These are phyloP conservation scores for Eleutherodactylus coqui DNA, from an alignment of 2,797 vertebrate species.

Conservation along the genomic window DNA sequence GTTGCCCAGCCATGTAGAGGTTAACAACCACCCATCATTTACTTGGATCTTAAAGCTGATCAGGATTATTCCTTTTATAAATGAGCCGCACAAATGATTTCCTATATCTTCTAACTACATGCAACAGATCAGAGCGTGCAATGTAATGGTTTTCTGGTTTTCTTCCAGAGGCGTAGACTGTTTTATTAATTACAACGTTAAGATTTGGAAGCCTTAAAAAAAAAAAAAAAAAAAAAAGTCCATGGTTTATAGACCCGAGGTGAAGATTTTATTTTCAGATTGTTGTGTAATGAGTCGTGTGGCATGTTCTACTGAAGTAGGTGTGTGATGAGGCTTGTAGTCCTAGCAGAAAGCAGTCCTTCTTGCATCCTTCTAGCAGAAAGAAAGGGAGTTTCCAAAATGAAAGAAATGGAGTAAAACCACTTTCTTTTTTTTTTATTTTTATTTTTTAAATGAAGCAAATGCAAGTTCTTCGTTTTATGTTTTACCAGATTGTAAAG, in stretches of 20 bases:
- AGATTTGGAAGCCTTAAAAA: background rate
- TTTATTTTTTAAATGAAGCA: background rate
- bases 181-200: conserved; percentile 13
- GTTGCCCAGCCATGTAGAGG: background rate
- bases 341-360: too few relatives aligned
- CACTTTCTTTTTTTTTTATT: too few relatives aligned
- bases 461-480: background rate
- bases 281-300: conserved; percentile 24
- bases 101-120: background rate
- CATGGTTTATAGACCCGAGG: background rate
- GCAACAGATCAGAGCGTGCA: background rate
- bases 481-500: background rate
- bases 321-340: conserved; percentile 17
- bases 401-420: too few relatives aligned
- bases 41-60: background rate
- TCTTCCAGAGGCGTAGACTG: background rate
- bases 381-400: background rate
- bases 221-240: background rate
- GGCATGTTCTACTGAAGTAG: background rate
- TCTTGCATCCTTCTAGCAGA: background rate
- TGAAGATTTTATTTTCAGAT: background rate
- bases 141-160: background rate
- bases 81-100: conserved; percentile 4
- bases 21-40: background rate
- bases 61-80: background rate